These are phyloP conservation scores for Lepidocyrtinus sp. DNA, from an alignment of 2,888 invertebrate species.

Conservation along the genomic window DNA sequence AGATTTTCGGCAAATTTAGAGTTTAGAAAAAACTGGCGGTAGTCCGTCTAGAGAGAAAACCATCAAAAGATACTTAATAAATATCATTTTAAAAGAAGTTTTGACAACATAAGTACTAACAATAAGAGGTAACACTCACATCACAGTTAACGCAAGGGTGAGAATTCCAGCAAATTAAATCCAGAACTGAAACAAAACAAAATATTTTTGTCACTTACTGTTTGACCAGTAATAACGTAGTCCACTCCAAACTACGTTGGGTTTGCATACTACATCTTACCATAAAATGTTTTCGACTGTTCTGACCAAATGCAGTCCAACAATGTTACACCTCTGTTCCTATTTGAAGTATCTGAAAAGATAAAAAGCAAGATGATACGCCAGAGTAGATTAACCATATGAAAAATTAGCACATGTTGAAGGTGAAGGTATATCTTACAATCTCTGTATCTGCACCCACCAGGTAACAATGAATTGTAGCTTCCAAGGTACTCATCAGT, in stretches of 20 bases:
- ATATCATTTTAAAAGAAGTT: conserved; percentile 15
- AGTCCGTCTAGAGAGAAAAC: conserved; percentile 80
- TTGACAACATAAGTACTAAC: conserved; percentile 19
- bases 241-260: too few relatives aligned
- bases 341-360: conserved; percentile 64
- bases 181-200: conserved; percentile 76
- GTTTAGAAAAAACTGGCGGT: conserved; percentile 87
- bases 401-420: too few relatives aligned
- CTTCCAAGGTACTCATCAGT: conserved; percentile 76
- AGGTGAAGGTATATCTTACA: conserved; percentile 28
- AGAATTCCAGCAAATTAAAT: conserved; percentile 86
- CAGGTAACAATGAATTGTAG: conserved; percentile 81
- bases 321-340: conserved; percentile 77
- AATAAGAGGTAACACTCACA: too few relatives aligned
- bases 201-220: too few relatives aligned
- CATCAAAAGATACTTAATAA: conserved; percentile 24
- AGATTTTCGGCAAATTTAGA: conserved; percentile 81
- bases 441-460: conserved; percentile 74
- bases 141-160: conserved; percentile 82
- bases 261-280: too few relatives aligned
- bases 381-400: not conserved
- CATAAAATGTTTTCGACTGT: conserved; percentile 78
- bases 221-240: not conserved
- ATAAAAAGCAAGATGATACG: conserved; percentile 29
- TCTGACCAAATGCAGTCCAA: conserved; percentile 87